Base-by-base conservation (phyloP, 2,888 invertebrate species). In the Merodon equestris region DNA sequence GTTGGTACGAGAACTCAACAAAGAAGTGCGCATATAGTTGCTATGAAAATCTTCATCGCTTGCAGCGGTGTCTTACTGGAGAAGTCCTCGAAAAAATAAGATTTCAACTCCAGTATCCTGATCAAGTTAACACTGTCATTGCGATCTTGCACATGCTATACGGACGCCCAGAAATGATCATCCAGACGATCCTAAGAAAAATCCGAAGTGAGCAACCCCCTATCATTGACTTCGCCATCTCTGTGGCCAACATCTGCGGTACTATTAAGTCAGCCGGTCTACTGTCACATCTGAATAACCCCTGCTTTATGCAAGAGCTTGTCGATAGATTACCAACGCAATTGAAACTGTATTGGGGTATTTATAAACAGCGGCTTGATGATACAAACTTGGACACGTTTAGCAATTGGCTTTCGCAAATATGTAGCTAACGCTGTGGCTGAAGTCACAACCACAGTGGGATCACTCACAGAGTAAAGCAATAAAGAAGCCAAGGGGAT, bases 291-390 rank as follows among this genome's bases (percentile, higher is more conserved):
- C 42, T 61, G 27, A 27, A 27, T 15, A 45, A 61, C 4, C 51
- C 50, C 1, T 45, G 50, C 9, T 27, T 61, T n/a, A n/a, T 61
- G 5, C 38, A 17, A 36, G 57, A 58, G 36, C 36, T 58, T 10
- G 19, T 27, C 1, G 18, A 64, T 9, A 53, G 38, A 14, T 15
- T 64, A 18, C 64, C 54, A 47, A 27, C 64, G 4, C 4, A 12
- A n/a, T 13, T 64, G 45, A 51, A 51, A 9, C 15, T 64, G n/a
- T 18, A 54, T 10, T 64, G 64, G 64, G 64, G 64, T 1, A 18
- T 10, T 12, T 36, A 57, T 3, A 13, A 14, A 5, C 13, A 18
- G 14, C 54, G 14, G 0, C 10, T 47, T 3, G 40, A 19, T 15
- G 47, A 18, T 1, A 17, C 50, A 1, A 34, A 66, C n/a, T 9